Base-by-base conservation (phyloP, 1,140 invertebrate genomes). In the Planococcus citri region DNA sequence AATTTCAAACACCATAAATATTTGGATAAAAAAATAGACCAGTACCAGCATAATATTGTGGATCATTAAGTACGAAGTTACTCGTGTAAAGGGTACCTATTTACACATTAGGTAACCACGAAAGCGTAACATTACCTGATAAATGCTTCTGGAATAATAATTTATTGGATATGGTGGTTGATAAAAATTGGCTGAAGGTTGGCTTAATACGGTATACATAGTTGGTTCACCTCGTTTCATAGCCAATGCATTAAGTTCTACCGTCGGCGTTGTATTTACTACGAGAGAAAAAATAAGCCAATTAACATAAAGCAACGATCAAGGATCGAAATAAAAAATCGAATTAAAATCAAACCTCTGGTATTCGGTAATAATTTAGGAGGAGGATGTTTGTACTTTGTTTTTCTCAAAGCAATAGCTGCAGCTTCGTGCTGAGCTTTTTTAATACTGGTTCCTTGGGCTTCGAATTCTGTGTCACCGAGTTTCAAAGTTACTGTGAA, bases 381-480 rank as follows among this genome's bases (percentile, higher is more conserved):
- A 70, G 90, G 87, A 73, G 93, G 94, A 77, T 89, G 87, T 75
- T 87, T 86, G 75, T 92, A 90, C 76, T 84, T 83, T 0, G 95
- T 97, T 74, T 89, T 86, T 37, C 85, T 80, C 12, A 98, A 82
- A 41, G 95, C 95, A 73, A 89, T 84, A 58, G 84, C 86, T 20
- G 96, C 96, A 67, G 95, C 95, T 64, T 91, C 87, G 79, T 98
- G 95, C 80, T 98, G 95, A 22, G 96, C 96, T 79, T 96, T 97
- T 78, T 98, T 98, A 75, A 99, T 98, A 76, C 94, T 97, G 24
- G 90, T 86, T 37, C 95, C 96, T 73, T 87, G 87, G 1, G 92
- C 90, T 73, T 89, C 86, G 75, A 94, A 95, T 75, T 93, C 89
- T 77, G 92, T 89, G 72, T 91, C 90, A 68, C 94, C 94, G 68